A percentile compares a stretch with the other conserved stretches of the same genome.
phyloP scores from a whole-genome alignment of 2,113 vertebrate species.

The Pelvicachromis taeniatus region DNA sequence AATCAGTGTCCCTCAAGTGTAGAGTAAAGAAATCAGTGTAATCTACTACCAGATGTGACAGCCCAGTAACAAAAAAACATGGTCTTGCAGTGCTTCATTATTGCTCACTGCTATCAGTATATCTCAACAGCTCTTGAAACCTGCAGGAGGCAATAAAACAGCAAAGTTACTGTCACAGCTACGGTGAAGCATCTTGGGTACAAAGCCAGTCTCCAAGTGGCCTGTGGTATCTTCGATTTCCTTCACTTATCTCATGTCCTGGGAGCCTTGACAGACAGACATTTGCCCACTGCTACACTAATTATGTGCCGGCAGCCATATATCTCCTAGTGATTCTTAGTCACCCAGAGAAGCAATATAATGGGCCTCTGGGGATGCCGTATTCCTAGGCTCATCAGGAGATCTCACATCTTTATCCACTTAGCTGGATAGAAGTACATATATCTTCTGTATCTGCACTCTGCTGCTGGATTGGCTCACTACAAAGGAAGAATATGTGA shows the following conservation, averaged over 20 bases:
- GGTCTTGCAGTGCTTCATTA: not conserved
- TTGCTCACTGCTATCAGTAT: not conserved
- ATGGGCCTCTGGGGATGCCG: constrained; percentile 38
- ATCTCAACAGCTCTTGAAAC: not conserved
- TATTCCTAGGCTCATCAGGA: constrained; percentile 14
- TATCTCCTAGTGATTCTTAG: constrained; percentile 35
- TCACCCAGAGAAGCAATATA: constrained; percentile 14
- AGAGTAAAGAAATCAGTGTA: not conserved
- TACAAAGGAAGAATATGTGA: not conserved
- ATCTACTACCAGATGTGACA: not conserved
- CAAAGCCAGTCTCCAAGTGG: constrained; percentile 2
- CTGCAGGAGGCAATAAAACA: not conserved
- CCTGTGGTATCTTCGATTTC: not conserved
- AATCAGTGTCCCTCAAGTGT: not conserved
- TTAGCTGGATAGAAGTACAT: constrained; percentile 27
- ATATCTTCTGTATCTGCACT: not conserved
- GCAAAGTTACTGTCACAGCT: not conserved
- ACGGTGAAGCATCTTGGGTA: not conserved
- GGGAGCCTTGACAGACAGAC: constrained; percentile 35
- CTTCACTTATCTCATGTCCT: constrained; percentile 6
- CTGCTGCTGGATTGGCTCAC: not conserved
- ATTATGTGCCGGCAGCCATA: constrained; percentile 27
- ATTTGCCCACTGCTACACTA: constrained; percentile 9
- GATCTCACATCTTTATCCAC: constrained; percentile 39
- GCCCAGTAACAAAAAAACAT: not conserved